Evolutionary conservation across 2,797 vertebrate genomes (phyloP).

Genomic region (Myotis daubentonii): DNA sequence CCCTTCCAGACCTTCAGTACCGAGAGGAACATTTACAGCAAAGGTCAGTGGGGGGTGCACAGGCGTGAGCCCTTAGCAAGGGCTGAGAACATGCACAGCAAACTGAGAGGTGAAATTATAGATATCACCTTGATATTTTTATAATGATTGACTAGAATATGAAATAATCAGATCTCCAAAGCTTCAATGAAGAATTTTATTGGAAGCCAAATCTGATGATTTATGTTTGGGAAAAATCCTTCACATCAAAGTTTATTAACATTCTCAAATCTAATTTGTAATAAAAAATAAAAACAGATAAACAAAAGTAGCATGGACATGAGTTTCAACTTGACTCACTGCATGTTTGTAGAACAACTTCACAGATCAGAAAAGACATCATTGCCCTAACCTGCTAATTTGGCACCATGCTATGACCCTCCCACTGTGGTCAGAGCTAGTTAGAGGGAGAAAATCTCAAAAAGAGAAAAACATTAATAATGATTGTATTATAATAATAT

Average conservation of each 20-base stretch:
- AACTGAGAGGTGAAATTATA: too few species aligned
- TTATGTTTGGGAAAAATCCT: neutral
- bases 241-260: neutral
- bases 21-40: rapidly evolving
- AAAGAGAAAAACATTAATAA: neutral
- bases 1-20: neutral
- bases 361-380: rapidly evolving
- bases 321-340: rapidly evolving
- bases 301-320: rapidly evolving
- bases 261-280: neutral
- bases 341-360: rapidly evolving
- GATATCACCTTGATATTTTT: rapidly evolving
- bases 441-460: neutral
- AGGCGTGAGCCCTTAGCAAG: rapidly evolving
- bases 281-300: neutral
- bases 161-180: neutral
- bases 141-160: rapidly evolving
- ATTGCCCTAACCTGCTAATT: too few species aligned
- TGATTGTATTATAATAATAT: rapidly evolving
- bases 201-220: neutral
- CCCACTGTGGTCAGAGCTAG: rapidly evolving
- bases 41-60: rapidly evolving
- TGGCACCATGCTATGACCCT: rapidly evolving
- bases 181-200: neutral
- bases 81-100: neutral